Conservation (phyloP, 2,113 vertebrate genomes). For the Corythoichthys haematopterus region DNA sequence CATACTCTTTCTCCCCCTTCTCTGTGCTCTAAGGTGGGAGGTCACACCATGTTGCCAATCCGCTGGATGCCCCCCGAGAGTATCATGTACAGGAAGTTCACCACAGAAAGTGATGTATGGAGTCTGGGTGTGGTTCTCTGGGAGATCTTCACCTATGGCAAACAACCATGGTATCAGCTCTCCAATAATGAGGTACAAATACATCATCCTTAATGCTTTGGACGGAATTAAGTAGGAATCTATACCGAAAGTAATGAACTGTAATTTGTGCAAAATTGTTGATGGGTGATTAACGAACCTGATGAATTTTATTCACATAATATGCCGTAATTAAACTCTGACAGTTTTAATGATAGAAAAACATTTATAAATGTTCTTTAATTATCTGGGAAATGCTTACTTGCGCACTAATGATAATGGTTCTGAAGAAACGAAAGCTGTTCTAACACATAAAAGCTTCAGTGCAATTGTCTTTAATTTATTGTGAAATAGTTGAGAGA, state of each 20-base stretch:
- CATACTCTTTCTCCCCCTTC: neutral
- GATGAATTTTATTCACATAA: constrained; percentile 1
- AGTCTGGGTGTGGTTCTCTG: constrained; percentile 96
- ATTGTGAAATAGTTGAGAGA: neutral
- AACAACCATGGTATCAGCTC: constrained; percentile 98
- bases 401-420: neutral
- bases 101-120: constrained; percentile 98
- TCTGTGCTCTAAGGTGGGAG: constrained; percentile 79
- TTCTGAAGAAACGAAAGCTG: neutral
- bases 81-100: constrained; percentile 99
- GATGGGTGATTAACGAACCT: neutral
- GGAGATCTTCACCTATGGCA: constrained; percentile 99
- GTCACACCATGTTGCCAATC: constrained; percentile 97
- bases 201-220: neutral
- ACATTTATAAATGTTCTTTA: neutral
- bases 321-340: neutral
- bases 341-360: neutral
- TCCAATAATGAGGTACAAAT: constrained; percentile 92
- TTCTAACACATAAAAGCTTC: neutral
- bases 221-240: neutral
- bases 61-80: constrained; percentile 99
- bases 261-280: neutral
- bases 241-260: neutral
- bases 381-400: neutral
- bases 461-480: neutral